phyloP scores from a whole-genome alignment of 2,888 invertebrate genomes.

The Schrankia costaestrigalis region DNA sequence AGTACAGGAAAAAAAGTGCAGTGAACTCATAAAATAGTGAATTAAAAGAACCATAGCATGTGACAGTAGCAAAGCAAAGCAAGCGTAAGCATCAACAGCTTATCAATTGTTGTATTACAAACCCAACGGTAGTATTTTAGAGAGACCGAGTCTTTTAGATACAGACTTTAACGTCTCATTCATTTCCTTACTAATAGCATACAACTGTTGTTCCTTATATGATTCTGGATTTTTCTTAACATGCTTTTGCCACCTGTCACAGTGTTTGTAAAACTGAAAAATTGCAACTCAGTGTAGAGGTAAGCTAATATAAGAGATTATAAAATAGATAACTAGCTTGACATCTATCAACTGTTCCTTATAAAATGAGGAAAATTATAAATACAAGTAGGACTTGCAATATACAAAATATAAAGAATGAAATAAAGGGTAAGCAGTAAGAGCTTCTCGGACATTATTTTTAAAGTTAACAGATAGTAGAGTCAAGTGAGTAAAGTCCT shows the following conservation, averaged over 20 bases:
- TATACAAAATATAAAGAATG: too few species aligned
- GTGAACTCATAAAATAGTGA: too few species aligned
- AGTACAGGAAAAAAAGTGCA: too few species aligned
- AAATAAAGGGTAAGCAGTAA: too few species aligned
- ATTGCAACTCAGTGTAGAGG: constrained; percentile 48
- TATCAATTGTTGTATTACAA: constrained; percentile 47
- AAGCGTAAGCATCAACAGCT: constrained; percentile 34
- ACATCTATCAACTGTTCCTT: too few species aligned
- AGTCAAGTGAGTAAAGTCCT: neutral
- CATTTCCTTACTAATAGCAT: constrained; percentile 79
- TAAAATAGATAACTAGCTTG: constrained; percentile 3
- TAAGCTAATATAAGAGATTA: constrained; percentile 31
- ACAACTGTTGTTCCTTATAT: constrained; percentile 78
- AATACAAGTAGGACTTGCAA: too few species aligned
- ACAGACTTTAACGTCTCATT: constrained; percentile 78
- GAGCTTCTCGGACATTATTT: too few species aligned
- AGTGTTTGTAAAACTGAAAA: constrained; percentile 89
- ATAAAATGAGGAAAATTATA: too few species aligned
- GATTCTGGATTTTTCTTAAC: constrained; percentile 85
- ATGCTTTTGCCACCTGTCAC: constrained; percentile 84
- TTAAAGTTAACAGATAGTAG: constrained; percentile 12
- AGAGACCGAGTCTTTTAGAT: constrained; percentile 82
- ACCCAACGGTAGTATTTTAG: constrained; percentile 73
- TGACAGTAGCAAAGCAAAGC: constrained; percentile 54
- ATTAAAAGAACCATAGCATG: constrained; percentile 3